Conservation (phyloP, 2,113 vertebrate genomes). For the Aviceda subcristata region DNA sequence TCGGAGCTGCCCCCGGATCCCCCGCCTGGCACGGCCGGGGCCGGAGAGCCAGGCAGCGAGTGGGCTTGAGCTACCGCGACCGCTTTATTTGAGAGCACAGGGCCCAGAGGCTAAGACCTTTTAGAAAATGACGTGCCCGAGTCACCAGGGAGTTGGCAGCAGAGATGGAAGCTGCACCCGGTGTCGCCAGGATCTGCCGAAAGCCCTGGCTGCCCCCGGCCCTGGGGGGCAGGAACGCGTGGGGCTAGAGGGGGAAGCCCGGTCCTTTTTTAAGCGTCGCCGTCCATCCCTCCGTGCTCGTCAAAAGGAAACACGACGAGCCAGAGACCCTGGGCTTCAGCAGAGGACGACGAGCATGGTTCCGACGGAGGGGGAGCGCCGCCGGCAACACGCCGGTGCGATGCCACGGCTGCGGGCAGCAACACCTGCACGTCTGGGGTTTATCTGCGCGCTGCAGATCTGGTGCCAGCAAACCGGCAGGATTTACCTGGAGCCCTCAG, state of each 20-base stretch:
- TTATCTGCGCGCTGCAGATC: background rate
- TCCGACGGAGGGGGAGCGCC: background rate
- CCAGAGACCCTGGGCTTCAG: background rate
- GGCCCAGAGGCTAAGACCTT: background rate
- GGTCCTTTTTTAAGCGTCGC: background rate
- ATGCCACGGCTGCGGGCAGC: background rate
- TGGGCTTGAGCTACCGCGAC: background rate
- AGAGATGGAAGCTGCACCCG: background rate
- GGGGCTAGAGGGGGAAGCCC: too few relatives aligned
- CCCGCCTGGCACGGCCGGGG: background rate
- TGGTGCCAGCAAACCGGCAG: background rate
- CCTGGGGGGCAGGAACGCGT: fast-evolving
- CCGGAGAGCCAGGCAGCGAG: background rate
- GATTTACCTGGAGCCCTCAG: background rate
- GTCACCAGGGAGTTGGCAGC: background rate
- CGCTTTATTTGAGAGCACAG: background rate
- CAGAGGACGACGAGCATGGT: background rate
- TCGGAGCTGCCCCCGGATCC: background rate
- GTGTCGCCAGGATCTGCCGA: background rate
- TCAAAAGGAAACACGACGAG: fast-evolving
- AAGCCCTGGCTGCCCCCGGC: too few relatives aligned
- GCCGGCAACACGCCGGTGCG: background rate
- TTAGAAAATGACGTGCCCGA: background rate
- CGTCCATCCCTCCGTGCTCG: fast-evolving
- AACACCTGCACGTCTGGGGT: background rate